Evolutionary conservation across 2,888 invertebrate species (phyloP).

Genomic region (Scrobipalpa costella): DNA sequence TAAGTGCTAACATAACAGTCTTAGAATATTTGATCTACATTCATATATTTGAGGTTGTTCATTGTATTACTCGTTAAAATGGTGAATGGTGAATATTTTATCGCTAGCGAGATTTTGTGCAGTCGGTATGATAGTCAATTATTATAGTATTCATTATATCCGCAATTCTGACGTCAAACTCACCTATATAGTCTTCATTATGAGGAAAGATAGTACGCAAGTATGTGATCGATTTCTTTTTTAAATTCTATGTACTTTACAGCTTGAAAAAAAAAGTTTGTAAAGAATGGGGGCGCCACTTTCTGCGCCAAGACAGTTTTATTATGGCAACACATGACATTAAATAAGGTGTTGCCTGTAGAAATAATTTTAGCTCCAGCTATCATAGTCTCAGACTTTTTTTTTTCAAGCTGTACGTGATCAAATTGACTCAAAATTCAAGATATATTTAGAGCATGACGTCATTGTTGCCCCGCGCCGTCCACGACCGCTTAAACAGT

Average conservation of each 20-base stretch:
- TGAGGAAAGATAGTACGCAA: neutral
- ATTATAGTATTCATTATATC: slow-evolving; percentile 60
- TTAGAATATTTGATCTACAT: neutral
- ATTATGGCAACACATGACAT: no score
- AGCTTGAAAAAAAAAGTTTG: no score
- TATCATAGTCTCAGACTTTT: no score
- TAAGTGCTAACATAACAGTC: neutral
- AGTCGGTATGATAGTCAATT: slow-evolving; percentile 66
- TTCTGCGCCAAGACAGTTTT: no score
- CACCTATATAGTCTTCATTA: slow-evolving; percentile 1
- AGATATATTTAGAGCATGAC: slow-evolving; percentile 37
- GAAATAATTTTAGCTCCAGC: no score
- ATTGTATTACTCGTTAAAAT: neutral
- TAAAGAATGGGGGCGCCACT: no score
- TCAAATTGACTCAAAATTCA: neutral
- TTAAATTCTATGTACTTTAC: no score
- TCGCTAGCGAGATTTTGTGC: slow-evolving; percentile 9
- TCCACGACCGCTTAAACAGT: slow-evolving; percentile 50
- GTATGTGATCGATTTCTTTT: neutral
- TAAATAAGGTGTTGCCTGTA: no score
- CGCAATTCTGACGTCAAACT: slow-evolving; percentile 49
- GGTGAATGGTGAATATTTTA: neutral
- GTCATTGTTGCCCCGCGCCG: slow-evolving; percentile 49
- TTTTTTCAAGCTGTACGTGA: neutral
- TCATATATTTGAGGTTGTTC: neutral